Percentiles rank a stretch among this genome's conserved stretches.
Evolutionary conservation across 1,140 invertebrate species (phyloP).

Genomic region (Drosophila rhopaloa): DNA sequence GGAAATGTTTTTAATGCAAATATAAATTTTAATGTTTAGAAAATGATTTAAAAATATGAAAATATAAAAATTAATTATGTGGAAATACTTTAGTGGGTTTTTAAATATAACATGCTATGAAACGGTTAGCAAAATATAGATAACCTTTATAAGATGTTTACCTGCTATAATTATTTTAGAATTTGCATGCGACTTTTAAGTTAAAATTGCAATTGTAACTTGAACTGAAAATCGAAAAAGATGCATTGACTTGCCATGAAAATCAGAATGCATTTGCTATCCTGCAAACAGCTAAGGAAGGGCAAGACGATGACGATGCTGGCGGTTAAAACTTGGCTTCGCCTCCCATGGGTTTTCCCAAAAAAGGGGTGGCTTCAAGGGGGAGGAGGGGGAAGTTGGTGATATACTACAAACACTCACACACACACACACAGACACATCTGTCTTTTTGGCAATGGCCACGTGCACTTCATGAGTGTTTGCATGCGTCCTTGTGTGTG

Average conservation of each 20-base stretch:
- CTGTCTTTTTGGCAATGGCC: slow-evolving; percentile 71
- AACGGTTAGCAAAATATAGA: too few relatives aligned
- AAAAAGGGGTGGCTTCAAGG: not conserved
- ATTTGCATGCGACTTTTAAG: too few relatives aligned
- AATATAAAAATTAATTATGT: too few relatives aligned
- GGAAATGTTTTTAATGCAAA: too few relatives aligned
- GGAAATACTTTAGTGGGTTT: too few relatives aligned
- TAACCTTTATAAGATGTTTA: too few relatives aligned
- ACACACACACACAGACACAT: slow-evolving; percentile 1
- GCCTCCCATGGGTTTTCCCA: slow-evolving; percentile 33
- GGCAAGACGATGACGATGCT: slow-evolving; percentile 40
- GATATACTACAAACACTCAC: slow-evolving; percentile 25
- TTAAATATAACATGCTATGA: too few relatives aligned
- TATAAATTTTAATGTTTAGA: too few relatives aligned
- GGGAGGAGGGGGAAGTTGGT: not conserved
- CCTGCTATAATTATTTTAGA: too few relatives aligned
- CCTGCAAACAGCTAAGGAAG: slow-evolving; percentile 9
- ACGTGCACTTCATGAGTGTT: slow-evolving; percentile 53
- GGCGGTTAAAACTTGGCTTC: slow-evolving; percentile 70
- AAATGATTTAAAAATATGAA: not conserved
- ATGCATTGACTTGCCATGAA: not conserved
- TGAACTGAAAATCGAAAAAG: not conserved
- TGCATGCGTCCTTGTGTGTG: slow-evolving; percentile 27
- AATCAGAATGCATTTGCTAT: not conserved
- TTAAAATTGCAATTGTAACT: too few relatives aligned